Evolutionary conservation across 2,797 vertebrate species (phyloP).

Genomic region (Falco peregrinus): DNA sequence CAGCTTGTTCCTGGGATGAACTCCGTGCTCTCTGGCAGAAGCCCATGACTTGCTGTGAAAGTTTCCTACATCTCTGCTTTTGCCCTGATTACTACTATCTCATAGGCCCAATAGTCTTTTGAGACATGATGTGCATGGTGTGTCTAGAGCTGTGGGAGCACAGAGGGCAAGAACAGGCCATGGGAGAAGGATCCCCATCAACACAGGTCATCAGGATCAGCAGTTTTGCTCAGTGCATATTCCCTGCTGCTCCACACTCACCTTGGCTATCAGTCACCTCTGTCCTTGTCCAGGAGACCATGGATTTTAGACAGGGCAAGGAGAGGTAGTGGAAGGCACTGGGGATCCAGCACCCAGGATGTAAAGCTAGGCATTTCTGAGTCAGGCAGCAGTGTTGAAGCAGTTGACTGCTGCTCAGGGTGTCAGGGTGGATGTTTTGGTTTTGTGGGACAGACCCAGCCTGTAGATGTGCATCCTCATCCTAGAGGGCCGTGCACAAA

Average conservation of each 20-base stretch:
- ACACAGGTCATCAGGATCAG: background rate
- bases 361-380: background rate
- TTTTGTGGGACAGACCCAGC: background rate
- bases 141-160: background rate
- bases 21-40: background rate
- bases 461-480: background rate
- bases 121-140: background rate
- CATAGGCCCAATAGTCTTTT: background rate
- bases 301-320: fast-evolving
- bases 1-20: background rate
- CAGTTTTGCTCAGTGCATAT: background rate
- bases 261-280: background rate
- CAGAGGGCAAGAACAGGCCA: background rate
- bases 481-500: background rate
- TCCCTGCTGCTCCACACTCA: background rate
- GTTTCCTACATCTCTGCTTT: background rate
- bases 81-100: background rate
- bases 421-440: background rate
- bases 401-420: background rate
- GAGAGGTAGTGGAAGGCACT: background rate
- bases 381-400: background rate
- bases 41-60: background rate
- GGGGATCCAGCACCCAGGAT: background rate
- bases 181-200: background rate
- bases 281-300: background rate